Conservation (phyloP, 64 coral and sea anemone genomes). For the Actinia equina region DNA sequence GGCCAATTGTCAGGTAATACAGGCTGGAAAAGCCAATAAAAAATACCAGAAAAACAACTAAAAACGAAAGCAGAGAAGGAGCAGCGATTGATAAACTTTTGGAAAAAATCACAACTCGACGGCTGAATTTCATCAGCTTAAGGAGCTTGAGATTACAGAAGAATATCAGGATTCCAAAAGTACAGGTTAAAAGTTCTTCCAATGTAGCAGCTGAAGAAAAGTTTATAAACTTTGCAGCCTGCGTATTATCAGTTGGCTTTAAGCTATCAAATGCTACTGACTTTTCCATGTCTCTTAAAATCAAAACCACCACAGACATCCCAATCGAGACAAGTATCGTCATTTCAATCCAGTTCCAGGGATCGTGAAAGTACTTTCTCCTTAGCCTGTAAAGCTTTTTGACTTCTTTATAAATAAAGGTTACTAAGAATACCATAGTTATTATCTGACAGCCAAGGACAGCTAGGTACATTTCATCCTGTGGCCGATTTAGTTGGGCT, state of each 20-base stretch:
- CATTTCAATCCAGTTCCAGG: conserved; percentile 21
- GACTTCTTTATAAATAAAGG: conserved; percentile 20
- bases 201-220: background rate
- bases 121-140: conserved; percentile 31
- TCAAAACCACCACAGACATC: background rate
- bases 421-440: conserved; percentile 14
- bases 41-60: conserved; percentile 7
- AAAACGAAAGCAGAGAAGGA: conserved; percentile 4
- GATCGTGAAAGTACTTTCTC: conserved; percentile 5
- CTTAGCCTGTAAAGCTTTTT: conserved; percentile 11
- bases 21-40: background rate
- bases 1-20: conserved; percentile 15
- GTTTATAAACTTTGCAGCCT: background rate
- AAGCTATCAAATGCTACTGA: background rate
- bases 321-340: background rate
- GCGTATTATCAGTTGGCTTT: background rate
- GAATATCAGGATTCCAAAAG: conserved; percentile 17
- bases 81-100: background rate
- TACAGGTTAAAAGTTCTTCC: conserved; percentile 13
- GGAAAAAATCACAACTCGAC: conserved; percentile 1
- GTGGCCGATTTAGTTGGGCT: background rate
- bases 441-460: conserved; percentile 9
- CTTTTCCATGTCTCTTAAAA: background rate
- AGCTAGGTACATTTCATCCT: background rate
- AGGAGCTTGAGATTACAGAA: conserved; percentile 6